These are phyloP conservation scores for Phalanger gymnotis DNA, from an alignment of 2,797 vertebrate genomes.

Conservation along the genomic window DNA sequence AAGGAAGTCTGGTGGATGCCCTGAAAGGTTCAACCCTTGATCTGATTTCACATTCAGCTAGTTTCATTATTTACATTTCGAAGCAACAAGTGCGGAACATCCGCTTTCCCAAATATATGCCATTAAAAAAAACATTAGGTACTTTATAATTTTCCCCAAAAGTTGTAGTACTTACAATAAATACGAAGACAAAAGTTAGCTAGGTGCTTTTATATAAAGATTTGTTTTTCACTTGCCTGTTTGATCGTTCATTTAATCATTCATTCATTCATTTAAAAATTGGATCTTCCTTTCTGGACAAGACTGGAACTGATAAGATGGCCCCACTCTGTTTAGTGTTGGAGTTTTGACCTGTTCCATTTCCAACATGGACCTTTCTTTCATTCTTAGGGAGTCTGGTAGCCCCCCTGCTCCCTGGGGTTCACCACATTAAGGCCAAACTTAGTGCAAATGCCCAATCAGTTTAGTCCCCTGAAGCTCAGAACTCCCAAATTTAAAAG, in stretches of 20 bases:
- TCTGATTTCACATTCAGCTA: background rate
- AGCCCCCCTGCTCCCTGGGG: background rate
- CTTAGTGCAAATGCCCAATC: background rate
- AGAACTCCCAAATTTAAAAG: background rate
- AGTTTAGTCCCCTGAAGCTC: background rate
- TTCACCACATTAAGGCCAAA: background rate
- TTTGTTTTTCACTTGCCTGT: background rate
- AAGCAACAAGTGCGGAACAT: background rate
- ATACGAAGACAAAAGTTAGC: background rate
- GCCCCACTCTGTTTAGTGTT: background rate
- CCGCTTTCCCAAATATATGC: background rate
- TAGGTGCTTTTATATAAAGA: background rate
- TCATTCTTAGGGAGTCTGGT: background rate
- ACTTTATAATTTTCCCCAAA: background rate
- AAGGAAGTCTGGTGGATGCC: background rate
- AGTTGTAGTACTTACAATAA: background rate
- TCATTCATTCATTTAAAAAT: background rate
- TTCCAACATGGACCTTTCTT: background rate
- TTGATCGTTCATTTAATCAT: background rate
- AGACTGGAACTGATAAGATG: background rate
- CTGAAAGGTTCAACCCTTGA: background rate
- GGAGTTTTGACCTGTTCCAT: background rate
- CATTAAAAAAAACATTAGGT: background rate
- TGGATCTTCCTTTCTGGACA: background rate
- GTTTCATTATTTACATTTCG: background rate